Evolutionary conservation across 2,888 invertebrate genomes (phyloP), one percentile per base, ranked within the genome.

Genomic region (Drosophila mettleri): DNA sequence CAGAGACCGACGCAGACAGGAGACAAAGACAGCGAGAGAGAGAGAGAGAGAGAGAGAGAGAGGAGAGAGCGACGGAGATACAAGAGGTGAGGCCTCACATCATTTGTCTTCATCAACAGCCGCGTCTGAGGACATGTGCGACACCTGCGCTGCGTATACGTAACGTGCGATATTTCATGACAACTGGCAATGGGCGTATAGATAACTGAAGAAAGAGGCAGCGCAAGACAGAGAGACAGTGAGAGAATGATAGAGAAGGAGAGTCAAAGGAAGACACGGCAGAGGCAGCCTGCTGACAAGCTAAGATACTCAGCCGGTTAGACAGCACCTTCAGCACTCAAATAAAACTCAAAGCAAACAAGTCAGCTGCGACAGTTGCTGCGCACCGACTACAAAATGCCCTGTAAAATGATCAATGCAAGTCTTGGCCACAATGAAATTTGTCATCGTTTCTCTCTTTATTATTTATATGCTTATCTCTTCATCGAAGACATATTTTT

Each of bases 41-140:
- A n/a, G n/a, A n/a, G n/a, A 18, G 10, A 22, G n/a, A 58, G 49
- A 68, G 10, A 24, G 2, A 24, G 27, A 10, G 29, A 36, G 63
- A n/a, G 61, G 38, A 64, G 46, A 20, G 41, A 14, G 33, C 14
- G 24, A 24, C 22, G 22, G 34, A 12, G 33, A 10, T 2, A n/a
- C 34, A 22, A 38, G 36, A 46, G 24, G 24, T 5, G 43, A 51
- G 62, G 64, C 48, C 48, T 65, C 16, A 71, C 80, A 81, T 85
- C 89, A 80, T 85, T 89, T 83, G 77, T 88, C 88, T 86, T 86
- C 85, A 86, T 88, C 88, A 79, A 46, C 64, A 34, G 46, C 60
- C 52, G 72, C 61, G 63, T 61, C 58, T 59, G 61, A 38, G 49
- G 68, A 66, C 58, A 61, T 70, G 29, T 60, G 63, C 62, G 64